Evolutionary conservation across 2,888 invertebrate species (phyloP), one percentile per base, ranked within the genome.

Genomic region (Drosophila meridiana): DNA sequence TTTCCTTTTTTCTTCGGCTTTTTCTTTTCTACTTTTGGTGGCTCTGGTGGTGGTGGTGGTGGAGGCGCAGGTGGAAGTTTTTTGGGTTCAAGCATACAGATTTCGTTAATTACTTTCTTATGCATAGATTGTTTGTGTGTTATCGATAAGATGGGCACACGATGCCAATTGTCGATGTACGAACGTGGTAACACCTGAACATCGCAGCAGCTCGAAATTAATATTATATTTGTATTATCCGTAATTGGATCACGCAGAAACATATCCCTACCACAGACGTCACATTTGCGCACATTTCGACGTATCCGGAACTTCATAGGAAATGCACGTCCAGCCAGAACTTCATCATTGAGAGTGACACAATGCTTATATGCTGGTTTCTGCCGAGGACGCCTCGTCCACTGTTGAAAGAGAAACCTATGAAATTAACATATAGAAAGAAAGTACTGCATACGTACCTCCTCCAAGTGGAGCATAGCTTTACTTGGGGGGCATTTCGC

Each of bases 121-220:
- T 74, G 65, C 50, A 84, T 72, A 4, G 42, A 50, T n/a, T 69
- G 34, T 0, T 30, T 26, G 2, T 76, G 82, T 3, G 57, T 68
- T 50, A 84, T 82, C 6, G 60, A 63, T 9, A 72, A 13, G 13
- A 85, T 76, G 20, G 65, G 81, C 7, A 85, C 89, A 20, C 73
- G 75, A 63, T 90, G 83, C 85, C 90, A 74, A 14, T 78, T 74
- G 3, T 90, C 83, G 5, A 85, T 64, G 5, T 48, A 69, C 0
- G 56, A 56, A 1, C 67, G 42, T 9, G 47, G 69, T 55, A 83
- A 86, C 1, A 90, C 90, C 45, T 83, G 69, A 0, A 86, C 59
- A 9, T 78, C 84, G 30, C 85, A 85, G 55, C 85, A 85, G 30
- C 80, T 83, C 0, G 47, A 13, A 6, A 85, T 55, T 2, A 85